A percentile compares a stretch with the other conserved stretches of the same genome.
phyloP scores from a whole-genome alignment of 2,888 invertebrate genomes.

The Pogonocherus hispidulus region DNA sequence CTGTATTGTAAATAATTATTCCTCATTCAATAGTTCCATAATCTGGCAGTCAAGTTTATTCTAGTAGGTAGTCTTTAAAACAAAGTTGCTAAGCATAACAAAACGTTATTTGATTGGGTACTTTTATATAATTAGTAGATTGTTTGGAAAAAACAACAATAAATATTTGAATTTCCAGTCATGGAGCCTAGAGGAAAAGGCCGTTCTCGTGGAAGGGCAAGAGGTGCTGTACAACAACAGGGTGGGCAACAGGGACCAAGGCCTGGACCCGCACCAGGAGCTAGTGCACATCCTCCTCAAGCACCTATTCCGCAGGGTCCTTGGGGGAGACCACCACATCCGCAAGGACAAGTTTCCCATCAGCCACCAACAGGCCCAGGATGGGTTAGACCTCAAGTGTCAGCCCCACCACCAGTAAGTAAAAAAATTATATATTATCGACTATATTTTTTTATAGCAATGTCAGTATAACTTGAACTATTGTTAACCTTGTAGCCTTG shows the following conservation, averaged over 20 bases:
- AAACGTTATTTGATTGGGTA: too few species aligned
- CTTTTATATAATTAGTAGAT: too few species aligned
- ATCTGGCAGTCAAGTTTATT: too few species aligned
- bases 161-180: background rate
- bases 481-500: too few species aligned
- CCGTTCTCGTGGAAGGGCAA: constrained; percentile 63
- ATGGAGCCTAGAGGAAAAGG: constrained; percentile 63
- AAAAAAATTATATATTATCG: too few species aligned
- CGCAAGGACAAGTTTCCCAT: constrained; percentile 41
- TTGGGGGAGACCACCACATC: constrained; percentile 52
- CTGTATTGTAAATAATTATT: too few species aligned
- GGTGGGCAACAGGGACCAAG: constrained; percentile 30
- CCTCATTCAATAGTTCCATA: too few species aligned
- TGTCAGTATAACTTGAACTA: too few species aligned
- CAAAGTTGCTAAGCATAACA: too few species aligned
- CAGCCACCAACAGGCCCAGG: constrained; percentile 42
- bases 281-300: constrained; percentile 33
- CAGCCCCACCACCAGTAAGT: constrained; percentile 42
- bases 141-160: too few species aligned
- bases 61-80: too few species aligned
- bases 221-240: constrained; percentile 45
- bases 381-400: constrained; percentile 42
- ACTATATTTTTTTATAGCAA: too few species aligned
- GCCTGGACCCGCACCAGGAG: constrained; percentile 49
- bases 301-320: constrained; percentile 43